A percentile compares a stretch with the other conserved stretches of the same genome.
These are phyloP conservation scores for Linyphia triangularis DNA, from an alignment of 2,888 invertebrate species.

Conservation along the genomic window DNA sequence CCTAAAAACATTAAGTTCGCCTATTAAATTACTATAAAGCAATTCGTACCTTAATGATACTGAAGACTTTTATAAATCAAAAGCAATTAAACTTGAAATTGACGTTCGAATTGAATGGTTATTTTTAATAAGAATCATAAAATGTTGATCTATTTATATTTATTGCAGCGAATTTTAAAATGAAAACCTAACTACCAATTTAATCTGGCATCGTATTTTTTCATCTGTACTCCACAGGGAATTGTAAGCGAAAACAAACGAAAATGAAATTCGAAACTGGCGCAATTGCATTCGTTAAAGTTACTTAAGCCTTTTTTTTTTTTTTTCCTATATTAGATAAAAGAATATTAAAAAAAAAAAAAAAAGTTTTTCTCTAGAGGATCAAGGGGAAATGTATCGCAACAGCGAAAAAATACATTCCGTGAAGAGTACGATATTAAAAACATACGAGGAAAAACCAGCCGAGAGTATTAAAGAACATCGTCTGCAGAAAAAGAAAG, in stretches of 20 bases:
- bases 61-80: too few relatives aligned
- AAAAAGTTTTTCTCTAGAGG: neutral
- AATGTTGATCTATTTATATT: too few relatives aligned
- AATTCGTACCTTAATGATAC: too few relatives aligned
- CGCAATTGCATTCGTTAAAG: neutral
- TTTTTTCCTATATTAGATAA: neutral
- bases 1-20: too few relatives aligned
- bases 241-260: neutral
- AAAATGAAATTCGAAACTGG: neutral
- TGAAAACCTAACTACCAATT: neutral
- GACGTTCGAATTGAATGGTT: too few relatives aligned
- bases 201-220: neutral
- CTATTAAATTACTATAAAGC: too few relatives aligned
- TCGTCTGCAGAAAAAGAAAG: neutral
- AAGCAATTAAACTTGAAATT: too few relatives aligned
- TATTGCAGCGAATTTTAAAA: neutral
- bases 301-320: neutral
- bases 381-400: neutral
- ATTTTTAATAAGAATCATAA: too few relatives aligned
- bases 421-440: neutral
- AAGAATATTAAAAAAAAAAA: neutral
- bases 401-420: neutral
- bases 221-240: neutral
- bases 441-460: slow-evolving; percentile 4
- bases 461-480: slow-evolving; percentile 9